Base-by-base conservation (phyloP, 1,140 invertebrate genomes). In the Pseudomyrmex concolor region DNA sequence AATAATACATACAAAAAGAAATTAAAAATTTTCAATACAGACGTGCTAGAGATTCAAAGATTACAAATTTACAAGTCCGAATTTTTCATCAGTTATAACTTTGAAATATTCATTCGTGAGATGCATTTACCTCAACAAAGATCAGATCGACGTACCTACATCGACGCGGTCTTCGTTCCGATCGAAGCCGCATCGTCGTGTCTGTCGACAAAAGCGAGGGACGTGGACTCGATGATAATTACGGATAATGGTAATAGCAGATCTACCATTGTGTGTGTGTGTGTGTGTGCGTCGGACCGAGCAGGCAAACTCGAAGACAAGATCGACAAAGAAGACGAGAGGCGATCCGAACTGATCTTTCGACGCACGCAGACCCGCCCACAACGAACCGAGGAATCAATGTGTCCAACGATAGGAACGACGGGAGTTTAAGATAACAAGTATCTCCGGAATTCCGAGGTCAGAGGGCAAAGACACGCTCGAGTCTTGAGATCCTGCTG, bases 291-390 rank as follows among this genome's bases (percentile, higher is more conserved):
- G 54, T 19, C 64, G 62, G 50, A 25, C 45, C 50, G 43, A 76
- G 48, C 59, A 51, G 82, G 48, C 17, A 22, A 60, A 60, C 43
- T 25, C 8, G 60, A 70, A 71, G 66, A 80, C 55, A 71, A 48
- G 57, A 48, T 62, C 67, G 67, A 48, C 57, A 66, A 63, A 81
- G 76, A 63, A 70, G 34, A 25, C 12, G 34, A 64, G 22, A 76
- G 73, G 54, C 78, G 82, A 86, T 84, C 67, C 73, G 72, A 10
- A 25, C 19, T 70, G 66, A 84, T 86, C 82, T 86, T 72, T 54
- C 82, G 73, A 70, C 82, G 70, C 68, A 59, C 60, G 19, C 34
- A 59, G 71, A 83, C 17, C 84, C 76, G 76, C 76, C 84, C 84
- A 76, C 70, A 67, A 55, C 51, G 77, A 76, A 67, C 60, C 66